Evolutionary conservation across 1,140 invertebrate species (phyloP).

Genomic region (Lepidurus arcticus): DNA sequence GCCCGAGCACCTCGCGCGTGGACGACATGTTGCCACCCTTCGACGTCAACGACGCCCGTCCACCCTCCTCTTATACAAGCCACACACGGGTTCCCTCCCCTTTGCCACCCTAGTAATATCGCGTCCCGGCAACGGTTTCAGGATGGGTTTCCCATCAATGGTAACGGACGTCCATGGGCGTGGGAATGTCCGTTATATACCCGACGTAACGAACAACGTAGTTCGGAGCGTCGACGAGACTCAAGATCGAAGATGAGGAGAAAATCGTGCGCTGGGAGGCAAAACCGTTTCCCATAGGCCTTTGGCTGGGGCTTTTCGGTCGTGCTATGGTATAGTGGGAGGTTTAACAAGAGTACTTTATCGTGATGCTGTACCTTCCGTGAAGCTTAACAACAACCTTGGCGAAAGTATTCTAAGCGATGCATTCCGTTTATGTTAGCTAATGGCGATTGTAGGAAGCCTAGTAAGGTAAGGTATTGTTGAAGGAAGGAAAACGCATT

Average conservation of each 20-base stretch:
- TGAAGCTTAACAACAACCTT: no score
- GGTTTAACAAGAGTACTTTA: background rate
- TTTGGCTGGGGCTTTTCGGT: background rate
- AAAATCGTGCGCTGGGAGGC: background rate
- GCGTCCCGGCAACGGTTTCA: background rate
- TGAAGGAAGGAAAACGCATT: no score
- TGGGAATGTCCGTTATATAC: conserved; percentile 8
- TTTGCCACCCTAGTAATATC: background rate
- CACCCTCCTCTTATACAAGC: background rate
- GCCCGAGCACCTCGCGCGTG: background rate
- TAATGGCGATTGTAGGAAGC: no score
- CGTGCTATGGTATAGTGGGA: background rate
- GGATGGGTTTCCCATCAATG: background rate
- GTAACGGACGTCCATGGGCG: background rate
- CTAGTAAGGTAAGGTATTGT: no score
- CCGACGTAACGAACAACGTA: background rate
- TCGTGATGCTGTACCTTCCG: no score
- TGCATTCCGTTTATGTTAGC: no score
- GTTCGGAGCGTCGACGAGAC: conserved; percentile 1
- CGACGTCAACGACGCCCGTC: conserved; percentile 9
- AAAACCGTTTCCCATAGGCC: background rate
- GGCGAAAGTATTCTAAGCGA: no score
- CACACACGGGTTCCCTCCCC: background rate
- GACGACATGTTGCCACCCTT: conserved; percentile 18
- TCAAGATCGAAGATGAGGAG: conserved; percentile 14